These are phyloP conservation scores for Calliphora vicina DNA, from an alignment of 1,140 invertebrate species.

Conservation along the genomic window DNA sequence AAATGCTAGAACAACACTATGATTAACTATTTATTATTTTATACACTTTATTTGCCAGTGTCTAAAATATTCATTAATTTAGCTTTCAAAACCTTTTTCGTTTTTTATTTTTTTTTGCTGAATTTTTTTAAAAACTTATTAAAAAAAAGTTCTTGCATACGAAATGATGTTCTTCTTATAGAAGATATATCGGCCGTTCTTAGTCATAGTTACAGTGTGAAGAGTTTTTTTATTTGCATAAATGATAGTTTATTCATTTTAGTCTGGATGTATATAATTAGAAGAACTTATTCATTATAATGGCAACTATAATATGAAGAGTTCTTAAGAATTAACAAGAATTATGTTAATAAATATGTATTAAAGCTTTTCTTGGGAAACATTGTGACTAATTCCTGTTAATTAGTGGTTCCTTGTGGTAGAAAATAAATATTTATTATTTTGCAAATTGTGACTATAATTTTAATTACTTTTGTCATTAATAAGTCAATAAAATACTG, in stretches of 20 bases:
- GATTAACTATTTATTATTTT: background rate
- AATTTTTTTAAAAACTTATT: no score
- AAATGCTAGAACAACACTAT: background rate
- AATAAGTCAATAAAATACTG: no score
- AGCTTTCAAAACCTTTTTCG: background rate
- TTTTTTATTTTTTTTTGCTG: background rate
- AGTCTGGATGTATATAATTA: background rate
- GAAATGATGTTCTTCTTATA: background rate
- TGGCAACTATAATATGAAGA: background rate
- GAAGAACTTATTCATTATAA: background rate
- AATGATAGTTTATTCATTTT: background rate
- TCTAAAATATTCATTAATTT: background rate
- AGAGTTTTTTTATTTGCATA: background rate
- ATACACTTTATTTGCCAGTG: background rate
- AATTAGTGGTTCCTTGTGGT: no score
- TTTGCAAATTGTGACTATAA: no score
- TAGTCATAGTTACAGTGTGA: background rate
- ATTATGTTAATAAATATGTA: no score
- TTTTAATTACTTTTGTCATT: no score
- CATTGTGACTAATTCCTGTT: background rate
- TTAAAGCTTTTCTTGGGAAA: background rate
- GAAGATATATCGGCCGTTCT: background rate
- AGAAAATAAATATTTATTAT: no score
- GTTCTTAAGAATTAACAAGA: background rate
- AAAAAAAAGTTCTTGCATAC: constrained; percentile 8